A percentile compares a stretch with the other conserved stretches of the same genome.
Evolutionary conservation across 2,113 vertebrate genomes (phyloP).

Genomic region (Clarias batrachus): DNA sequence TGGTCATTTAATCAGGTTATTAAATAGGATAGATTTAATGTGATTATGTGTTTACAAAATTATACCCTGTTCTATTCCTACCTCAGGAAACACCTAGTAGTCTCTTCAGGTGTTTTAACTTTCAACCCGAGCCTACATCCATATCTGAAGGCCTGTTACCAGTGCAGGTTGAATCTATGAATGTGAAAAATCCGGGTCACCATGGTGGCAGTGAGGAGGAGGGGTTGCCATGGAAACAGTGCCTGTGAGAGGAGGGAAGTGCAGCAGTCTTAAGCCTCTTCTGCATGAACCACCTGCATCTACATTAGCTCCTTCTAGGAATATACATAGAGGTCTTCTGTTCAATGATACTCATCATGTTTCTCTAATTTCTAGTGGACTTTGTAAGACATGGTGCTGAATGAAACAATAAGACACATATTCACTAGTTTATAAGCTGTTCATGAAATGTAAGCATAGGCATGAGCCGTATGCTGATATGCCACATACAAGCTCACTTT

Average conservation of each 20-base stretch:
- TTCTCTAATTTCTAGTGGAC: background rate
- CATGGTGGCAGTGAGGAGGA: slow-evolving; percentile 25
- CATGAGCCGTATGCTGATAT: background rate
- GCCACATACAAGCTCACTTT: background rate
- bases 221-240: slow-evolving; percentile 37
- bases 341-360: background rate
- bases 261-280: slow-evolving; percentile 1
- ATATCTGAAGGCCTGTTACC: slow-evolving; percentile 10
- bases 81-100: background rate
- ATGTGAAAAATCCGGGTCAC: slow-evolving; percentile 25
- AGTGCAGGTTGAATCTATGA: slow-evolving; percentile 21
- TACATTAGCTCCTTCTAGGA: slow-evolving; percentile 21
- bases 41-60: background rate
- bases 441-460: background rate
- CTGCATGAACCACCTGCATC: slow-evolving; percentile 18
- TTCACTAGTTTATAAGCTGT: background rate
- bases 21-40: background rate
- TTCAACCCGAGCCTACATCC: background rate
- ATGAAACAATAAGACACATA: background rate
- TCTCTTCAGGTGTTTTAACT: background rate
- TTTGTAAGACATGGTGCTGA: background rate
- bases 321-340: background rate
- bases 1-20: background rate
- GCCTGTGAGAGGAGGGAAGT: slow-evolving; percentile 15
- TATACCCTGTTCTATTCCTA: background rate